Base-by-base conservation (phyloP, 1,140 invertebrate genomes). In the Onthophagus taurus region DNA sequence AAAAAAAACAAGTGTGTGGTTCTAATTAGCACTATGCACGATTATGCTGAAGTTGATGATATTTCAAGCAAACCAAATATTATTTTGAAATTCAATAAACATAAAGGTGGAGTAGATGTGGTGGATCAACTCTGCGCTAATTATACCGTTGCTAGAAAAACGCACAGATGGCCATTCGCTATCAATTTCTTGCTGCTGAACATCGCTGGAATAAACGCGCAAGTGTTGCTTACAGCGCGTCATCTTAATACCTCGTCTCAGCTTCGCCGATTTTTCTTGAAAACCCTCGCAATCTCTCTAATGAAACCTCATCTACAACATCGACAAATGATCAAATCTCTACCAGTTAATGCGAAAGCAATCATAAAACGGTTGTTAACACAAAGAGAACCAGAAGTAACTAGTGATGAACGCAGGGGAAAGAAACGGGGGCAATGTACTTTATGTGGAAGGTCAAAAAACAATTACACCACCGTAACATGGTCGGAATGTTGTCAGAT, bases 101-200 rank as follows among this genome's bases (percentile, higher is more conserved):
- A 55, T 2, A 70, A 69, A 53, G 52, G 57, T n/a, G 63, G 58
- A 7, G 61, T 66, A 1, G 58, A 66, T 51, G 57, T 42, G 11
- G 58, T 61, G 29, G 60, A 69, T 50, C 46, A 57, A 48, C 45
- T 54, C 30, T 57, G 53, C 44, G 37, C 44, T 35, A 23, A 34
- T 31, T 47, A 50, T 38, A 41, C 30, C 17, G 65, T 65, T 4
- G 59, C 63, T 52, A 60, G 69, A 29, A 55, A 66, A 33, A 65
- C 65, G 33, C 63, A 66, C 47, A 64, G 69, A 52, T 74, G 72
- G 72, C 64, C 68, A 5, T 48, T 72, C 7, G 66, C 66, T 5
- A 47, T 72, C 31, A 73, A 73, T 53, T 72, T 66, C 41, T 63
- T 63, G 26, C 47, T 71, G 8, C 50, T 74, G 4, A 69, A 73